Conservation (phyloP, 2,797 vertebrate genomes). For the Geotrypetes seraphini region DNA sequence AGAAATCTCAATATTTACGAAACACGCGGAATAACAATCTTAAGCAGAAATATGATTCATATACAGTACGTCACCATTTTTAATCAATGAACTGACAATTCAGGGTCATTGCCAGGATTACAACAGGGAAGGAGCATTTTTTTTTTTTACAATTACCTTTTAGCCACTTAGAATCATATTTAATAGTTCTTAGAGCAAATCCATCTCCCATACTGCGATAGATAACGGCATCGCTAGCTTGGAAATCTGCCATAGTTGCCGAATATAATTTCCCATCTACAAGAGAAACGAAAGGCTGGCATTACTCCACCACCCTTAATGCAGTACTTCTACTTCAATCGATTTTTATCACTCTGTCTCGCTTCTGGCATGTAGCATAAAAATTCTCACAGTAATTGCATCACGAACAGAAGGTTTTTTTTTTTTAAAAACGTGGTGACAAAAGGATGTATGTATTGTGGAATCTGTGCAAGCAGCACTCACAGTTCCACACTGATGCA, state of each 20-base stretch:
- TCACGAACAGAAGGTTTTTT: too few species aligned
- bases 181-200: constrained; percentile 92
- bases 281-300: constrained; percentile 29
- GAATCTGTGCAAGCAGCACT: too few species aligned
- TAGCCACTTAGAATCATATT: constrained; percentile 98
- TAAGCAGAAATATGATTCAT: too few species aligned
- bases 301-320: too few species aligned
- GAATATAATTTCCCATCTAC: constrained; percentile 95
- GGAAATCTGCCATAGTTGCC: constrained; percentile 94
- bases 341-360: too few species aligned
- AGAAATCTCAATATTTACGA: constrained; percentile 3
- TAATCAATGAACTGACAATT: not conserved
- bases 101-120: not conserved
- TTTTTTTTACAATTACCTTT: constrained; percentile 74
- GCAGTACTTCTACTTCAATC: too few species aligned
- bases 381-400: too few species aligned
- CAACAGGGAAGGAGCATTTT: constrained; percentile 4
- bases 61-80: not conserved
- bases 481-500: too few species aligned
- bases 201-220: constrained; percentile 97
- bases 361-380: too few species aligned
- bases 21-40: constrained; percentile 11
- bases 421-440: too few species aligned
- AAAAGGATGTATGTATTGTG: too few species aligned
- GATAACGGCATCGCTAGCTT: constrained; percentile 95